Conservation (phyloP, 2,888 invertebrate genomes). For the Tetheella fluctuosa region DNA sequence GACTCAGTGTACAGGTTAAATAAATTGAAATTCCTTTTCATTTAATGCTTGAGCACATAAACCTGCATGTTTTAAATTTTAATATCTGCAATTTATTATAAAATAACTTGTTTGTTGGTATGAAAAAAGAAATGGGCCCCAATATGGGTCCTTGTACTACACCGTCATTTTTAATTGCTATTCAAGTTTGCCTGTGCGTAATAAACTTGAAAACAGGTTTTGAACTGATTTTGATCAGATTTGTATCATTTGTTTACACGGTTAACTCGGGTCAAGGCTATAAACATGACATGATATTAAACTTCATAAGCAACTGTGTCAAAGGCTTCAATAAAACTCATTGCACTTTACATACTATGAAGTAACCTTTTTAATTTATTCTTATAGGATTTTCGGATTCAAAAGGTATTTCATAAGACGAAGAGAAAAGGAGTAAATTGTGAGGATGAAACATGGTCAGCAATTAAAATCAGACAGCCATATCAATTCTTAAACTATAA, state of each 20-base stretch:
- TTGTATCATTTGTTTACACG: constrained; percentile 49
- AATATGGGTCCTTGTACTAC: constrained; percentile 11
- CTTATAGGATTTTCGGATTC: background rate
- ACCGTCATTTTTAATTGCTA: background rate
- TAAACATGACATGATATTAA: constrained; percentile 25
- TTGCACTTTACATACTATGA: background rate
- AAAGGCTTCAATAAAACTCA: background rate
- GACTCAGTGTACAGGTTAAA: background rate
- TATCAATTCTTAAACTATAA: background rate
- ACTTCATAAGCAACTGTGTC: constrained; percentile 6
- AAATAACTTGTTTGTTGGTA: background rate
- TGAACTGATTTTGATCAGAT: constrained; percentile 28
- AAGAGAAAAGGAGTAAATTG: too few relatives aligned
- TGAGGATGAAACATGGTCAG: background rate
- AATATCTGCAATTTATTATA: constrained; percentile 5
- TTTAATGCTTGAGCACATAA: background rate
- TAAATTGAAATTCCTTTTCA: constrained; percentile 8
- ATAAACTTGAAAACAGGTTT: constrained; percentile 38
- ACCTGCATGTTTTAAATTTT: background rate
- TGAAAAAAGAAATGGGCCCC: constrained; percentile 13
- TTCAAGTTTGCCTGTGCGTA: background rate
- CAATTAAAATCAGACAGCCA: background rate
- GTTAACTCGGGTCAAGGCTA: constrained; percentile 35
- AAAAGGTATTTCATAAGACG: background rate
- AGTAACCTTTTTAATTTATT: background rate